Conservation (phyloP, 2,113 vertebrate genomes). For the Ictalurus furcatus region DNA sequence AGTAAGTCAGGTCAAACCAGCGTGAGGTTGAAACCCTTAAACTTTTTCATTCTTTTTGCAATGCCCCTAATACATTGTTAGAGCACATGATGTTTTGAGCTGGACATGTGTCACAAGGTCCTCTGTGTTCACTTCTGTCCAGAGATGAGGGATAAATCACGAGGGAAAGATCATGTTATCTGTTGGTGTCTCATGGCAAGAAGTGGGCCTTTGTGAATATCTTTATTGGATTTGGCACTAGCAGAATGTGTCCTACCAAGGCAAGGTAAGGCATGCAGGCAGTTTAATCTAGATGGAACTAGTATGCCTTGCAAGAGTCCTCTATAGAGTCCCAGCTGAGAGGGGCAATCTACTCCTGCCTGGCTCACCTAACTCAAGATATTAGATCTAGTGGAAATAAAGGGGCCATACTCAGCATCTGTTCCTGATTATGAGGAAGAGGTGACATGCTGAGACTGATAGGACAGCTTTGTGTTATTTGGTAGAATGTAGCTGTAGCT, state of each 20-base stretch:
- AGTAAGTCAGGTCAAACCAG: constrained; percentile 39
- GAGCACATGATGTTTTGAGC: constrained; percentile 58
- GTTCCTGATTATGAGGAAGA: constrained; percentile 59
- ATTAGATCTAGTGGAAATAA: constrained; percentile 72
- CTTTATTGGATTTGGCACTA: constrained; percentile 72
- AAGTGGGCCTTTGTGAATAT: constrained; percentile 69
- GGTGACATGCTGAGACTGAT: neutral
- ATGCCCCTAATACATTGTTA: constrained; percentile 50
- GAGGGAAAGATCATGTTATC: constrained; percentile 70
- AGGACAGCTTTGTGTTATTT: constrained; percentile 43
- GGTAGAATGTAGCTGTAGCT: constrained; percentile 33
- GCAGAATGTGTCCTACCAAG: constrained; percentile 52
- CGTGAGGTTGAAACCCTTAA: constrained; percentile 10
- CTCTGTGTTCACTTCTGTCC: constrained; percentile 64
- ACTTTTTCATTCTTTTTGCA: neutral
- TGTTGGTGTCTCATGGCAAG: constrained; percentile 65
- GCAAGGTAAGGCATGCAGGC: constrained; percentile 45
- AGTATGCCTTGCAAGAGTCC: constrained; percentile 31
- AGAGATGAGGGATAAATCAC: constrained; percentile 60
- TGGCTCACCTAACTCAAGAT: constrained; percentile 65
- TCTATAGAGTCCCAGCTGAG: constrained; percentile 45
- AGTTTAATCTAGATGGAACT: constrained; percentile 54
- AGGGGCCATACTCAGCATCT: constrained; percentile 71
- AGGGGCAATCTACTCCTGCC: constrained; percentile 66
- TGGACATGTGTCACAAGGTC: constrained; percentile 63